Conservation (phyloP, 2,888 invertebrate species). For the Scaptomyza cyrtandrae region DNA sequence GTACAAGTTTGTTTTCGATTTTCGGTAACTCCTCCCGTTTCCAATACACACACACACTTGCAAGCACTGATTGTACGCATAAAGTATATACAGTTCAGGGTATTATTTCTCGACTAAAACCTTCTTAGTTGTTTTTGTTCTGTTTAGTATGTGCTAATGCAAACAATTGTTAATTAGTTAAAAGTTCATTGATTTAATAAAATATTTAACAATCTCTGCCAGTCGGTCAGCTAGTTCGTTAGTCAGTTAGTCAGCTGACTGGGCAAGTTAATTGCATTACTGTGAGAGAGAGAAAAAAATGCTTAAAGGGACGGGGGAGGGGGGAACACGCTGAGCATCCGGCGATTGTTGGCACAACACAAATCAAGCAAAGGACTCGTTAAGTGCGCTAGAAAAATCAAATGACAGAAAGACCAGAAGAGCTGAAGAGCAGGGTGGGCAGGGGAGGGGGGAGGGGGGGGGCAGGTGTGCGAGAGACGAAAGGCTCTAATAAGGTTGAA, state of each 20-base stretch:
- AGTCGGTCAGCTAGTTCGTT: conserved; percentile 4
- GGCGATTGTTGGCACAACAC: conserved; percentile 80
- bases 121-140: neutral
- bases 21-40: no score
- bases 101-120: no score
- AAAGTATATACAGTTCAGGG: no score
- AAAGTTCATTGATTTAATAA: conserved; percentile 43
- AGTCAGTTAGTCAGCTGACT: conserved; percentile 17
- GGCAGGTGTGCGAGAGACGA: conserved; percentile 9
- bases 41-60: no score
- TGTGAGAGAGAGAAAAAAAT: conserved; percentile 43
- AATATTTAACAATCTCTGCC: conserved; percentile 34
- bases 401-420: neutral
- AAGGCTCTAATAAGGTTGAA: conserved; percentile 66
- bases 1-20: no score
- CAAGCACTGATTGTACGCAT: no score
- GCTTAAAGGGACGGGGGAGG: conserved; percentile 32
- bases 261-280: conserved; percentile 68
- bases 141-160: conserved; percentile 21
- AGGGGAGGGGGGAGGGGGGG: no score
- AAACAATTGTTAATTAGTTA: conserved; percentile 63
- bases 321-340: conserved; percentile 67
- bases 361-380: conserved; percentile 59
- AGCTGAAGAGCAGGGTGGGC: neutral
- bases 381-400: conserved; percentile 13